A percentile compares a stretch with the other conserved stretches of the same genome.
Conservation (phyloP, 1,140 invertebrate species). For the Papilio machaon region DNA sequence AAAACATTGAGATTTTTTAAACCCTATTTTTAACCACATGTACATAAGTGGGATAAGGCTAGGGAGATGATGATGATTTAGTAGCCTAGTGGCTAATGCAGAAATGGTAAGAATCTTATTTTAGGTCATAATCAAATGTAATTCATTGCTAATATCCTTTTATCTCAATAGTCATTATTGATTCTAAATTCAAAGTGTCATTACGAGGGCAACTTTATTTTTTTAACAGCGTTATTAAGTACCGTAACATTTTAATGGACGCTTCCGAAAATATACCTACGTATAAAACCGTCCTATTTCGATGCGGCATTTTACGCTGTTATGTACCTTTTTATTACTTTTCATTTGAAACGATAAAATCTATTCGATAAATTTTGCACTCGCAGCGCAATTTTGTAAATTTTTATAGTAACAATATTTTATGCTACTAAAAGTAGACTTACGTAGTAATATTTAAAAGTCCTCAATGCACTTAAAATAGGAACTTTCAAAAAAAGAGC, state of each 20-base stretch:
- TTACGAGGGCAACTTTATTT: background rate
- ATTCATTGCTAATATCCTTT: background rate
- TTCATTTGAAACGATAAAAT: conserved; percentile 17
- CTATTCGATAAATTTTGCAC: conserved; percentile 9
- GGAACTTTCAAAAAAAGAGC: too few relatives aligned
- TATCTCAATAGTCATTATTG: background rate
- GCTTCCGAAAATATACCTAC: background rate
- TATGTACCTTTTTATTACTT: conserved; percentile 10
- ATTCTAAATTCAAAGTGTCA: background rate
- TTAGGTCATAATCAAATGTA: too few relatives aligned
- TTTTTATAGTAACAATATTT: background rate
- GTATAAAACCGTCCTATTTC: background rate
- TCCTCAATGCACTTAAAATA: too few relatives aligned
- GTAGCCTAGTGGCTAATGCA: too few relatives aligned
- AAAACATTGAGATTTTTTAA: too few relatives aligned
- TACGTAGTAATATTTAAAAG: background rate
- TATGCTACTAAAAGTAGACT: too few relatives aligned
- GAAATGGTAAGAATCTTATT: too few relatives aligned
- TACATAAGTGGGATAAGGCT: too few relatives aligned
- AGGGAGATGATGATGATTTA: too few relatives aligned
- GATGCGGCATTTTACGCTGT: background rate
- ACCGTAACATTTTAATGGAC: background rate
- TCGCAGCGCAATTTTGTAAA: background rate
- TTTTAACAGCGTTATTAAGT: background rate
- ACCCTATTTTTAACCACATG: too few relatives aligned